These are phyloP conservation scores for Eucriotettix oculatus DNA, from an alignment of 2,888 invertebrate genomes.

Conservation along the genomic window DNA sequence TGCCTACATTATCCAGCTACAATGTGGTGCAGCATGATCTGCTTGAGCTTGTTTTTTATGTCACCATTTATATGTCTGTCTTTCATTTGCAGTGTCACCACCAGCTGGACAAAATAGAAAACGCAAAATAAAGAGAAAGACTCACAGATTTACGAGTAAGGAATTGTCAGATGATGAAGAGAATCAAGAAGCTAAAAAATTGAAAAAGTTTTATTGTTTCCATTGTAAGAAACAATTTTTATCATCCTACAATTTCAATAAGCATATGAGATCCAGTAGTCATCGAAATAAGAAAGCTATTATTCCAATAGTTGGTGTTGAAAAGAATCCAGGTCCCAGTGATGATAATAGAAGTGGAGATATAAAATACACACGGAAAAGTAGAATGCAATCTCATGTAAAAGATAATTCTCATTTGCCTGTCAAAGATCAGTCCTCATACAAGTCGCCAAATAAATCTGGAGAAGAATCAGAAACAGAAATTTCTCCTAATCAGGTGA, in stretches of 20 bases:
- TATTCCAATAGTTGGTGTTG: background rate
- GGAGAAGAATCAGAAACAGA: background rate
- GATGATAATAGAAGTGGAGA: background rate
- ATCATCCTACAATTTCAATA: constrained; percentile 11
- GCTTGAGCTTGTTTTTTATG: too few species aligned
- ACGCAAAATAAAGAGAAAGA: too few species aligned
- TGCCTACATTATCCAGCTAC: too few species aligned
- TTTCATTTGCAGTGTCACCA: too few species aligned
- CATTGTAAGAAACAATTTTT: constrained; percentile 11
- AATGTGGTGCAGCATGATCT: too few species aligned
- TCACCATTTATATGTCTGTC: too few species aligned
- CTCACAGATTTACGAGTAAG: too few species aligned
- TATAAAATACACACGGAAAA: background rate
- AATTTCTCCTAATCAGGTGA: background rate
- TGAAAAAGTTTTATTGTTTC: constrained; percentile 6
- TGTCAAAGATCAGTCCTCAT: background rate
- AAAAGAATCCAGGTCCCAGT: background rate
- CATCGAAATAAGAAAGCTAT: constrained; percentile 1
- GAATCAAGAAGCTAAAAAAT: too few species aligned
- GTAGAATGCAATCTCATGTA: background rate
- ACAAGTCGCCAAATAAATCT: background rate
- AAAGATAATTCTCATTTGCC: background rate
- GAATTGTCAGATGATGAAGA: too few species aligned
- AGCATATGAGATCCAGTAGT: constrained; percentile 8
- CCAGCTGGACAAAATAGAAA: too few species aligned